Conservation (phyloP, 2,888 invertebrate species). For the Nomada goodeniana region DNA sequence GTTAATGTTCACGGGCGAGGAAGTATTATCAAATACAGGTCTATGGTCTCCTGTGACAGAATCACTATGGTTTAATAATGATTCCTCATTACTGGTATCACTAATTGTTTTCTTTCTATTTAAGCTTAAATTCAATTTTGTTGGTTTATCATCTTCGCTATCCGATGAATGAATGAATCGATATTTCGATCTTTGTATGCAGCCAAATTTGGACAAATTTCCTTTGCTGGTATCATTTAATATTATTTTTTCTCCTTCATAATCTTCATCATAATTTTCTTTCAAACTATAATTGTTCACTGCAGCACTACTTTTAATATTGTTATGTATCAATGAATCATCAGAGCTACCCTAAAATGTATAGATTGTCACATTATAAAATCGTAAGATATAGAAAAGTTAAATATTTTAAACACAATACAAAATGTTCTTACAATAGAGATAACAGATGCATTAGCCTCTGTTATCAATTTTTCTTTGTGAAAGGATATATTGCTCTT, state of each 20-base stretch:
- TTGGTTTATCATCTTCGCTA: constrained; percentile 57
- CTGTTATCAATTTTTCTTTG: background rate
- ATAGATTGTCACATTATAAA: background rate
- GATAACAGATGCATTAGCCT: constrained; percentile 43
- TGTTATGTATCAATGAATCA: constrained; percentile 20
- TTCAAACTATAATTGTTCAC: background rate
- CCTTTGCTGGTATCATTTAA: background rate
- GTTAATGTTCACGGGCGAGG: constrained; percentile 13
- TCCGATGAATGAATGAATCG: constrained; percentile 60
- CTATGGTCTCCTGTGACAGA: background rate
- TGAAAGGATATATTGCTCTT: background rate
- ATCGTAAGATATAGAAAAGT: background rate
- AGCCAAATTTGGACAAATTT: background rate
- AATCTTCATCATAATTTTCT: constrained; percentile 19
- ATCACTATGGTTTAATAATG: background rate
- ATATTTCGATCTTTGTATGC: constrained; percentile 4
- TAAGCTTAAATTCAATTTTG: constrained; percentile 25
- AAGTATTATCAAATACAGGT: background rate
- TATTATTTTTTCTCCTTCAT: constrained; percentile 2
- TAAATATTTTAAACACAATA: background rate
- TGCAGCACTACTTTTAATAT: background rate
- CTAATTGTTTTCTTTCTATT: constrained; percentile 25
- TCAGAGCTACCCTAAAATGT: constrained; percentile 58
- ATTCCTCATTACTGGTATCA: constrained; percentile 14
- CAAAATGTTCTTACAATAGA: constrained; percentile 53